These are phyloP conservation scores for Caenorhabditis plicata DNA, from an alignment of 2,888 invertebrate genomes.

Conservation along the genomic window DNA sequence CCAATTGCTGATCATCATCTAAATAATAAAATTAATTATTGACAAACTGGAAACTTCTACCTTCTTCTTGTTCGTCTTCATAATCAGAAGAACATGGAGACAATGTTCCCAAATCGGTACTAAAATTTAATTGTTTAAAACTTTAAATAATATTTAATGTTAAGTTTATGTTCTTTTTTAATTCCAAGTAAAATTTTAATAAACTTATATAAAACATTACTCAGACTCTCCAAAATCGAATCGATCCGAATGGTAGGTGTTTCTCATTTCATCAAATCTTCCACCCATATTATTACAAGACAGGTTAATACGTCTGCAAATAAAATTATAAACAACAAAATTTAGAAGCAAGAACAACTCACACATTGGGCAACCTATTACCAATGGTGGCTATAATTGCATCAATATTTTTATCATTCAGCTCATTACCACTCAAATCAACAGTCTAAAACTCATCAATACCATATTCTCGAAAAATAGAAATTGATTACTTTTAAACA, in stretches of 20 bases:
- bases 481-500: neutral
- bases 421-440: constrained; percentile 19
- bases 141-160: neutral
- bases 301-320: constrained; percentile 16
- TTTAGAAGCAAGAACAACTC: constrained; percentile 3
- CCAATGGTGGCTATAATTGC: too few relatives aligned
- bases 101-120: constrained; percentile 18
- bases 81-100: neutral
- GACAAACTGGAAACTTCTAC: too few relatives aligned
- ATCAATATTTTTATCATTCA: constrained; percentile 6
- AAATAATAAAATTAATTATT: too few relatives aligned
- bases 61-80: constrained; percentile 11
- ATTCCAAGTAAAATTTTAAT: too few relatives aligned
- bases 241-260: neutral
- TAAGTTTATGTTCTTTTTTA: too few relatives aligned
- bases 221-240: constrained; percentile 21
- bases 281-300: constrained; percentile 24
- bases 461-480: neutral
- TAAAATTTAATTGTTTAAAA: constrained; percentile 3
- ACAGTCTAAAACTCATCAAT: constrained; percentile 6
- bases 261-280: constrained; percentile 8
- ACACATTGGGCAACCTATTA: too few relatives aligned
- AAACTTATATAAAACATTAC: constrained; percentile 1
- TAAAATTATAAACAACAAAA: constrained; percentile 17
- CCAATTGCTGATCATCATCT: too few relatives aligned